Evolutionary conservation across 2,113 vertebrate species (phyloP).

Genomic region (Gracilinanus agilis): DNA sequence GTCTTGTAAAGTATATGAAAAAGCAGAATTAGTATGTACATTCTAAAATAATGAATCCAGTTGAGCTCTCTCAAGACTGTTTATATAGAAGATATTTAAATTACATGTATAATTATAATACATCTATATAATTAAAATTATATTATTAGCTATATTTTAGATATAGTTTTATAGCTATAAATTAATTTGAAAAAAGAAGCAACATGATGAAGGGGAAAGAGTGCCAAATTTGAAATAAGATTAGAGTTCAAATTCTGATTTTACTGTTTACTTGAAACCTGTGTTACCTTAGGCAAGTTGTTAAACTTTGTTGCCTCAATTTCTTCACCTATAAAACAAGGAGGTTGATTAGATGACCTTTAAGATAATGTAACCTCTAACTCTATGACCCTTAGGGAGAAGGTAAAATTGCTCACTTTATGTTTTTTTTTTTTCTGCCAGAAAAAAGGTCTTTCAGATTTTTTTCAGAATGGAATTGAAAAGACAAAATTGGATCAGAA

Average conservation of each 20-base stretch:
- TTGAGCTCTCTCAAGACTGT: slow-evolving; percentile 35
- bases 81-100: neutral
- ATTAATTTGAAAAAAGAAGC: neutral
- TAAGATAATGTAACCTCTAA: neutral
- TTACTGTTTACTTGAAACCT: neutral
- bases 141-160: neutral
- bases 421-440: neutral
- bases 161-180: neutral
- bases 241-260: neutral
- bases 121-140: too few species aligned
- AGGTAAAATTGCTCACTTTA: neutral
- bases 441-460: neutral
- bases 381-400: neutral
- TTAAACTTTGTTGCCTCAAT: neutral
- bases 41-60: neutral
- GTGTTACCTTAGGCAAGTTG: neutral
- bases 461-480: neutral
- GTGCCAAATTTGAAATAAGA: neutral
- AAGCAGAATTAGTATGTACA: neutral
- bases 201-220: neutral
- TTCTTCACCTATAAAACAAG: neutral
- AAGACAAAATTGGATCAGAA: neutral
- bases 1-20: slow-evolving; percentile 4
- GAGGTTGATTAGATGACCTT: neutral
- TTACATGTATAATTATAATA: too few species aligned